Base-by-base conservation (phyloP, 2,113 vertebrate genomes). In the Caretta caretta region DNA sequence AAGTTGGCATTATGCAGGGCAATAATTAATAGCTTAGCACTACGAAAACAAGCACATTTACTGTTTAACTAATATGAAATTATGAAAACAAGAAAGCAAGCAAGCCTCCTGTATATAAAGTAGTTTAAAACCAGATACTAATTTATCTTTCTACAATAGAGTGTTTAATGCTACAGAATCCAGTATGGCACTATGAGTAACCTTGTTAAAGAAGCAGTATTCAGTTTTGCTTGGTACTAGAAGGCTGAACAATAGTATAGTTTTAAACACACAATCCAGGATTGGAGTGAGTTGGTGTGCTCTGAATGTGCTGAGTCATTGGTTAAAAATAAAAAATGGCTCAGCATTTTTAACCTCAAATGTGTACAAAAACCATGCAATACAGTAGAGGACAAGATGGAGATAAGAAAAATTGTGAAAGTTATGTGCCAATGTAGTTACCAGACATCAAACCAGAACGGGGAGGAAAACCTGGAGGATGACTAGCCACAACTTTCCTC, bases 331-430 rank as follows among this genome's bases (percentile, higher is more conserved):
- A 87, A 97, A 96, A 65, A 83, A 79, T 69, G 80, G 59, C 65
- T 86, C 35, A 94, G 51, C 69, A 91, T 93, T 92, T 96, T 97
- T 8, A 84, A 90, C 83, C 53, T 94, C 72, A 92, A 90, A 75
- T 89, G 98, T 96, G 98, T 98, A 97, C 97, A 97, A 98, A 97
- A 89, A 93, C 95, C 86, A 94, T 69, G 90, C 89, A 87, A 81
- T 92, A 93, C 90, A 96, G 97, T 88, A 95, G 96, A 96, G 92
- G 90, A 90, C 46, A 65, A 50, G 51, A 13, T 1, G 76, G 59
- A 93, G 20, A 35, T 75, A 84, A 80, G 80, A 89, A 88, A 81
- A 87, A 16, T 84, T 87, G 81, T 59, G 4, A 31, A 51, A 42
- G 22, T 2, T 54, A 75, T 1, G 0, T 10, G 31, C 93, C 53